These are phyloP conservation scores for Danionella cerebrum DNA, from an alignment of 2,113 vertebrate genomes.

Conservation along the genomic window DNA sequence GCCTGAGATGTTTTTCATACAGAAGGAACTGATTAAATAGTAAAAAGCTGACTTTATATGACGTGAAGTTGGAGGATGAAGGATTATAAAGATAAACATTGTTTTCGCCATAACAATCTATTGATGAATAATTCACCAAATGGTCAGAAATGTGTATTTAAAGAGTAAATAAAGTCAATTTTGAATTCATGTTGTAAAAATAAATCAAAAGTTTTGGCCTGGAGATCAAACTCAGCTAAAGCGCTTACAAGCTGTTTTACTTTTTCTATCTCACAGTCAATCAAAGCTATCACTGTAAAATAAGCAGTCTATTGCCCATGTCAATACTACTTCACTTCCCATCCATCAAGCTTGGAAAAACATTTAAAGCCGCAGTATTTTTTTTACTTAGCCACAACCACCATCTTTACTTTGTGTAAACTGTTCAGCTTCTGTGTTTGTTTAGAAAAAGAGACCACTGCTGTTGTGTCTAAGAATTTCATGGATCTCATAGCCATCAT, in stretches of 20 bases:
- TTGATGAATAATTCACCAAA: neutral
- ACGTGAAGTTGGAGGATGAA: neutral
- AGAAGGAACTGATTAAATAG: neutral
- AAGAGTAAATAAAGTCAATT: neutral
- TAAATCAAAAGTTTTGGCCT: neutral
- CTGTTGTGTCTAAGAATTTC: neutral
- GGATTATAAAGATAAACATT: neutral
- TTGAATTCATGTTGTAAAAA: neutral
- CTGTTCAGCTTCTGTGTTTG: conserved; percentile 19
- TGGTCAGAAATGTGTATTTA: neutral
- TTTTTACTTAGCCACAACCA: conserved; percentile 3
- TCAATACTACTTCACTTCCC: neutral
- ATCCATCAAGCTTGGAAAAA: neutral
- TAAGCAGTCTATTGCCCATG: neutral
- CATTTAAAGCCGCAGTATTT: conserved; percentile 8
- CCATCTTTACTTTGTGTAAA: conserved; percentile 19
- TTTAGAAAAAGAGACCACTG: conserved; percentile 15
- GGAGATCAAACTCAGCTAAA: neutral
- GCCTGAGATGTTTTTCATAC: neutral
- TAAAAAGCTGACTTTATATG: neutral
- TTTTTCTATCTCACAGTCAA: neutral
- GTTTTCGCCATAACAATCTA: neutral
- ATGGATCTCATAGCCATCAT: neutral
- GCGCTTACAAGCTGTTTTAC: neutral
- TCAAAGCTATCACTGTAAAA: neutral